Evolutionary conservation across 2,888 invertebrate species (phyloP).

Genomic region (Melitaea athalia): DNA sequence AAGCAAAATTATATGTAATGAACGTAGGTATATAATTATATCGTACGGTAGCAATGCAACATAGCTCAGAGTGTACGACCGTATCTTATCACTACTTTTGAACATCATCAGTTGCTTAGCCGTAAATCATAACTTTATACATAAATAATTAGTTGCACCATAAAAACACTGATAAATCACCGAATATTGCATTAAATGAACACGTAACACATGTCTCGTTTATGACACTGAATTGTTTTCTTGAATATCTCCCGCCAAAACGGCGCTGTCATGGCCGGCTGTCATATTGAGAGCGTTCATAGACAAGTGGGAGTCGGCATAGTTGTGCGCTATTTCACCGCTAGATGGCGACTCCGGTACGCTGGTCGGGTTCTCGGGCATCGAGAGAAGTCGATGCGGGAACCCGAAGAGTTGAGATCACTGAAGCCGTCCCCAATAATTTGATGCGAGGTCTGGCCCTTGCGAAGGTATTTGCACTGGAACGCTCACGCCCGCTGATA

Average conservation of each 20-base stretch:
- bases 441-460: slow-evolving; percentile 88
- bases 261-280: slow-evolving; percentile 78
- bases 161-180: slow-evolving; percentile 51
- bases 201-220: slow-evolving; percentile 27
- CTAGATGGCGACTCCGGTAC: slow-evolving; percentile 73
- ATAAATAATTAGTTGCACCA: slow-evolving; percentile 53
- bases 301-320: slow-evolving; percentile 70
- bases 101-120: slow-evolving; percentile 79
- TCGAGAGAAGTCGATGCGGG: slow-evolving; percentile 87
- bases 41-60: slow-evolving; percentile 46
- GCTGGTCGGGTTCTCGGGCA: slow-evolving; percentile 84
- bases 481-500: slow-evolving; percentile 95
- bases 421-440: slow-evolving; percentile 96
- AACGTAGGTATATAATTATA: slow-evolving; percentile 29
- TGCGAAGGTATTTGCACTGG: slow-evolving; percentile 96
- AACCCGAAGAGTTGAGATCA: slow-evolving; percentile 96
- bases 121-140: slow-evolving; percentile 37
- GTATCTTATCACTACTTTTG: slow-evolving; percentile 71
- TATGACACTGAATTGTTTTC: slow-evolving; percentile 70
- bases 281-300: slow-evolving; percentile 80
- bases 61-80: slow-evolving; percentile 59
- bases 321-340: slow-evolving; percentile 74
- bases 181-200: slow-evolving; percentile 27
- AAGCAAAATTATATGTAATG: slow-evolving; percentile 34
- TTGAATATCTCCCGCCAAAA: slow-evolving; percentile 68